These are phyloP conservation scores for Psittacula cyanocephala DNA, from an alignment of 2,113 vertebrate genomes.

Conservation along the genomic window DNA sequence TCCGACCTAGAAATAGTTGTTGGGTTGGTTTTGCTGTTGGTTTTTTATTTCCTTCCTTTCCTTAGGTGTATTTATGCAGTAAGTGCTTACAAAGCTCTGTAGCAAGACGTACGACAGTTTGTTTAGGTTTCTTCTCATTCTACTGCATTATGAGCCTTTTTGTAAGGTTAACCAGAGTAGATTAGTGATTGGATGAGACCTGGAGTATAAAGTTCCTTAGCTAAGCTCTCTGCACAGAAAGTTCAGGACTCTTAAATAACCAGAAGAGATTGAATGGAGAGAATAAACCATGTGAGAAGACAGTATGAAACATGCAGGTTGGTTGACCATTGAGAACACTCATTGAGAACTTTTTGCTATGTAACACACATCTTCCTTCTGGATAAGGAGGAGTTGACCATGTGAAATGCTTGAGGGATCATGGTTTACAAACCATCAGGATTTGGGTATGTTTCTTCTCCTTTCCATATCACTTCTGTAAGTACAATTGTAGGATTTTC, in stretches of 20 bases:
- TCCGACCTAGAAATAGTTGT: not conserved
- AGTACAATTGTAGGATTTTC: not conserved
- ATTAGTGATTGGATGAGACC: not conserved
- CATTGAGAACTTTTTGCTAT: not conserved
- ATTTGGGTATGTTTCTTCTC: not conserved
- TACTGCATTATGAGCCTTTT: not conserved
- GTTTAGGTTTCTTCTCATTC: not conserved
- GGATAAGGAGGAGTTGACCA: not conserved
- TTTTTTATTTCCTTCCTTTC: not conserved
- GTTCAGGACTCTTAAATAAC: not conserved
- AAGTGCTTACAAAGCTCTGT: not conserved
- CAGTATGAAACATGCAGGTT: not conserved
- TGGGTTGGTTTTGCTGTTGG: not conserved
- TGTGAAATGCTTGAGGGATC: not conserved
- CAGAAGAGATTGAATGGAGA: not conserved
- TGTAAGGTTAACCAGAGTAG: not conserved
- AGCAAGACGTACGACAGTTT: not conserved
- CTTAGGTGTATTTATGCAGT: not conserved
- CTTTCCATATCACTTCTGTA: not conserved
- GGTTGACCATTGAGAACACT: rapidly evolving
- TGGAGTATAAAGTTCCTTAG: rapidly evolving
- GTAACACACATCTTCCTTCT: not conserved
- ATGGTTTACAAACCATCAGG: not conserved
- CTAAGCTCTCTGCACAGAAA: not conserved
- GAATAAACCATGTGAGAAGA: not conserved